A percentile compares a stretch with the other conserved stretches of the same genome.
Evolutionary conservation across 2,113 vertebrate species (phyloP).

Genomic region (Amphilophus citrinellus): DNA sequence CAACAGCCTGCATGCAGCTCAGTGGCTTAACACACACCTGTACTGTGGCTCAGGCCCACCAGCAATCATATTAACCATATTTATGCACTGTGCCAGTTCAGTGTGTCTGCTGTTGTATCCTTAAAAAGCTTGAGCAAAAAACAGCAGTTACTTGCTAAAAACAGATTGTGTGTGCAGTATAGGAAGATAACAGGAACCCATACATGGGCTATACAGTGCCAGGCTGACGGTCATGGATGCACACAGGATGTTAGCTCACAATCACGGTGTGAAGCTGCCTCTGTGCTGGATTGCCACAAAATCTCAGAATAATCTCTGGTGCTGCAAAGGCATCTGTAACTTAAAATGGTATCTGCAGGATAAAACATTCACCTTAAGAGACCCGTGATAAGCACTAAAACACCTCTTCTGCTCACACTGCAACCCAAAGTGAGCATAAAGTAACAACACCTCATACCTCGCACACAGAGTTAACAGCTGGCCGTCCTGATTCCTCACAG

Average conservation of each 20-base stretch:
- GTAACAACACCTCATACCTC: conserved; percentile 55
- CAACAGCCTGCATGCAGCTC: conserved; percentile 75
- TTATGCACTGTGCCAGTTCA: conserved; percentile 58
- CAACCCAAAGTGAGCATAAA: conserved; percentile 24
- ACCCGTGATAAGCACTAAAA: neutral
- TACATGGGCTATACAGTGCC: neutral
- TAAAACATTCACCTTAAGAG: conserved; percentile 23
- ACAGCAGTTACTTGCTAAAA: conserved; percentile 28
- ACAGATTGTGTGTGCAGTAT: neutral
- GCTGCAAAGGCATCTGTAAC: conserved; percentile 29
- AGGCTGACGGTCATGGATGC: neutral
- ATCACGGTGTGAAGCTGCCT: neutral
- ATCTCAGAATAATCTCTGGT: conserved; percentile 25
- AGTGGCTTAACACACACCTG: conserved; percentile 81
- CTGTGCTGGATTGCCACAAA: conserved; percentile 9
- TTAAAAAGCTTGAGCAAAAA: conserved; percentile 32
- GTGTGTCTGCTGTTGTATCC: conserved; percentile 32
- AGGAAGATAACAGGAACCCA: neutral
- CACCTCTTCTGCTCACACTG: conserved; percentile 2
- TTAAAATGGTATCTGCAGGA: conserved; percentile 36
- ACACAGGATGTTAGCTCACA: neutral
- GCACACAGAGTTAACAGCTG: conserved; percentile 70
- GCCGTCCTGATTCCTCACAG: conserved; percentile 68
- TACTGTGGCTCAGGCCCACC: conserved; percentile 66
- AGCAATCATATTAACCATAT: conserved; percentile 78